Evolutionary conservation across 1,140 invertebrate genomes (phyloP).

Genomic region (Drosophila leontia): DNA sequence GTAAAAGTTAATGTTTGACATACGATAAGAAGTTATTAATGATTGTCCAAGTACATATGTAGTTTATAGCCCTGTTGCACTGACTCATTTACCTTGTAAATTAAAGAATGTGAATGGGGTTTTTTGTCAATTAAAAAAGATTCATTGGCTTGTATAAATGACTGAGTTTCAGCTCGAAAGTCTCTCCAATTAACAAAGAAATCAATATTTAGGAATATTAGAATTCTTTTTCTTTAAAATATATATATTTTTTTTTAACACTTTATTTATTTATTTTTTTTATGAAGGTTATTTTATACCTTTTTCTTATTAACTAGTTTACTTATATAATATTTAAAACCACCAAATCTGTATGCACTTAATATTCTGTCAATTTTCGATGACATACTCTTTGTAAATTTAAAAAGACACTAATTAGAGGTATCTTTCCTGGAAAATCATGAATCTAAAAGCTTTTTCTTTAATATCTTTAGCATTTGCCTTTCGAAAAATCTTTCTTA

Average conservation of each 20-base stretch:
- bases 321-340: conserved; percentile 5
- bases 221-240: too few species aligned
- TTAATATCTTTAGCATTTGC: background rate
- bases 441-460: background rate
- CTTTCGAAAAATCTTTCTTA: background rate
- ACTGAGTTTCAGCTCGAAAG: background rate
- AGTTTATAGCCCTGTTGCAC: background rate
- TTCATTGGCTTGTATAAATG: background rate
- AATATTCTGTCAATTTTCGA: background rate
- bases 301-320: background rate
- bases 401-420: background rate
- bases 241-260: background rate
- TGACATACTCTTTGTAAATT: background rate
- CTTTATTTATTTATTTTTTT: background rate
- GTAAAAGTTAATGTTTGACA: conserved; percentile 2
- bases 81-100: background rate
- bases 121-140: background rate
- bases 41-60: conserved; percentile 1
- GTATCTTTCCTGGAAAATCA: background rate
- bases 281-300: background rate
- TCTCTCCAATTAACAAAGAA: background rate
- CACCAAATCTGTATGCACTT: background rate
- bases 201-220: background rate
- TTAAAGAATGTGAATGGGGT: background rate
- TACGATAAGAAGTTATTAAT: conserved; percentile 8